A percentile compares a stretch with the other conserved stretches of the same genome.
Evolutionary conservation across 1,140 invertebrate species (phyloP).

Genomic region (Trichomalopsis sarcophagae): DNA sequence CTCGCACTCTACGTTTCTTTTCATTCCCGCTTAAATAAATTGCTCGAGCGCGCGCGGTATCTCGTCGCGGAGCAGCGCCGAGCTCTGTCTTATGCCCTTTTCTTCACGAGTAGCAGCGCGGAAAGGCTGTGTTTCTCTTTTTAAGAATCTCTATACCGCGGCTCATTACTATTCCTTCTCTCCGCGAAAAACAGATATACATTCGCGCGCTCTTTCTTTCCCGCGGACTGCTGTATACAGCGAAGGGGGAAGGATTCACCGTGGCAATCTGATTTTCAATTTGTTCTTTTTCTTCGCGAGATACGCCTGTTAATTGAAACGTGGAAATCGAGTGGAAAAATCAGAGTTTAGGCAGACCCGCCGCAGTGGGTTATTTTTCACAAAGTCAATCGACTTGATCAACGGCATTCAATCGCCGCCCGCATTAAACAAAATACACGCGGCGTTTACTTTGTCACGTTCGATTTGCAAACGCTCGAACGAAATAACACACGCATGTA

Average conservation of each 20-base stretch:
- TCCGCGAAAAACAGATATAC: background rate
- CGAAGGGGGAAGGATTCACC: background rate
- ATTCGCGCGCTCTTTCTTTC: background rate
- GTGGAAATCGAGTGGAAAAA: background rate
- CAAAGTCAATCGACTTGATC: background rate
- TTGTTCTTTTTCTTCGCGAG: background rate
- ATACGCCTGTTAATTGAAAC: too few relatives aligned
- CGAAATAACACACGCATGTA: background rate
- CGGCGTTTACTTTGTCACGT: background rate
- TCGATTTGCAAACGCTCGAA: background rate
- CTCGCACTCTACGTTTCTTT: background rate
- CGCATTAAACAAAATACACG: background rate
- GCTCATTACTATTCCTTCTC: slow-evolving; percentile 12
- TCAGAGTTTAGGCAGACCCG: background rate
- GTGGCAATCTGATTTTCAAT: slow-evolving; percentile 22
- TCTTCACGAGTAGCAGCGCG: background rate
- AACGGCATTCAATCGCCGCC: background rate
- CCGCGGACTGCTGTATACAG: background rate
- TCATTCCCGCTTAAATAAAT: slow-evolving; percentile 38
- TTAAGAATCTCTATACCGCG: background rate
- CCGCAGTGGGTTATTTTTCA: background rate
- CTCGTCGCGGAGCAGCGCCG: background rate
- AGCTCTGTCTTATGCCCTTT: background rate
- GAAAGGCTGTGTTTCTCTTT: slow-evolving; percentile 10
- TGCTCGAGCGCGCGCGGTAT: background rate